These are phyloP conservation scores for Trissonchulus latispiculum DNA, from an alignment of 2,888 invertebrate species.

Conservation along the genomic window DNA sequence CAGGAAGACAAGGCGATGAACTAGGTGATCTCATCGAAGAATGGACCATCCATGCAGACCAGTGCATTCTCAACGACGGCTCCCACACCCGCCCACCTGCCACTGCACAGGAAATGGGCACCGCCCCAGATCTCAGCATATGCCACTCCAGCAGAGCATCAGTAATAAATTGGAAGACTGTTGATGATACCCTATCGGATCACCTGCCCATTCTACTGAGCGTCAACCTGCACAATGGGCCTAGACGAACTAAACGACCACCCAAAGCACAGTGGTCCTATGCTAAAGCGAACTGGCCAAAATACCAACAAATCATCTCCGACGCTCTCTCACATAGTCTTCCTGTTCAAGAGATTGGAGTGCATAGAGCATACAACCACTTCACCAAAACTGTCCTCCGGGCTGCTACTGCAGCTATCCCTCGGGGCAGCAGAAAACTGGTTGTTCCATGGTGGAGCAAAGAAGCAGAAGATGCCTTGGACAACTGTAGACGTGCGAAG, in stretches of 20 bases:
- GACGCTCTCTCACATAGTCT: too few relatives aligned
- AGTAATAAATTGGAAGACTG: neutral
- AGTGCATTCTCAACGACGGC: neutral
- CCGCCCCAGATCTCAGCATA: neutral
- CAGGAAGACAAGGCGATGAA: neutral
- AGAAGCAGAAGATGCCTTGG: conserved; percentile 11
- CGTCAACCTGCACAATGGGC: neutral
- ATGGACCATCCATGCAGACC: neutral
- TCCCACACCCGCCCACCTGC: neutral
- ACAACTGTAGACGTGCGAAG: too few relatives aligned
- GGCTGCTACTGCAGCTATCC: neutral
- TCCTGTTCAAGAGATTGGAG: too few relatives aligned
- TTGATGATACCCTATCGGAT: neutral
- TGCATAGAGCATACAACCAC: neutral
- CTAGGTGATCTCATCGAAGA: conserved; percentile 7
- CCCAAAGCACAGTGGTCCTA: neutral
- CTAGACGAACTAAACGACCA: neutral
- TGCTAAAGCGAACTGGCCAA: conserved; percentile 13
- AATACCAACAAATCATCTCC: neutral
- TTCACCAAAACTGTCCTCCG: neutral
- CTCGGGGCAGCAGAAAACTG: neutral
- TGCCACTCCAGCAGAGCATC: neutral
- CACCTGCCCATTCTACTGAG: neutral
- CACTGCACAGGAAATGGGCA: too few relatives aligned
- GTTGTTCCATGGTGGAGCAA: neutral